A percentile compares a stretch with the other conserved stretches of the same genome.
These are phyloP conservation scores for Leptinotarsa lineolata DNA, from an alignment of 1,140 invertebrate genomes.

Conservation along the genomic window DNA sequence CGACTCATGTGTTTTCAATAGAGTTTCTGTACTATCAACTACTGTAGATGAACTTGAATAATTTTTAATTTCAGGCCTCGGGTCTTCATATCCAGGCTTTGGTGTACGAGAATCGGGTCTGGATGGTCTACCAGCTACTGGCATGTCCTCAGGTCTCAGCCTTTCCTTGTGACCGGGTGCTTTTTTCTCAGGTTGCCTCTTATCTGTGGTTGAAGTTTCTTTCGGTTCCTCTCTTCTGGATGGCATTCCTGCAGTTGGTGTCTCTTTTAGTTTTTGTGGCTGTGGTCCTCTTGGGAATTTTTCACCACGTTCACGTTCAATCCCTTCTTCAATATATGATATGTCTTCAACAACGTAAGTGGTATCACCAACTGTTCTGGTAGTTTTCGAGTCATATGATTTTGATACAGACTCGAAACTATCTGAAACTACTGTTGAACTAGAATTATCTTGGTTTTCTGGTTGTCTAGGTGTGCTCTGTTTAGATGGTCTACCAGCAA, in stretches of 20 bases:
- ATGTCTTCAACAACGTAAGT: neutral
- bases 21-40: neutral
- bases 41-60: neutral
- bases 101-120: neutral
- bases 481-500: constrained; percentile 6
- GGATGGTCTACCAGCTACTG: constrained; percentile 19
- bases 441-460: neutral
- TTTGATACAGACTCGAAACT: neutral
- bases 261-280: neutral
- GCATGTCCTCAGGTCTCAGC: constrained; percentile 7
- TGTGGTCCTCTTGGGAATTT: neutral
- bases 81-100: neutral
- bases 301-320: neutral
- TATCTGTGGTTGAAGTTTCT: neutral
- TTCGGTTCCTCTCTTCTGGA: neutral
- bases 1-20: neutral
- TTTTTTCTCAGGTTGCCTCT: constrained; percentile 4
- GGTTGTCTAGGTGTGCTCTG: neutral
- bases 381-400: neutral
- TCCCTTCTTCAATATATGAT: neutral
- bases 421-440: neutral
- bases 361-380: neutral
- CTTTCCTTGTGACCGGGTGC: neutral
- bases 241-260: constrained; percentile 11
- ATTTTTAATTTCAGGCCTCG: neutral